Conservation (phyloP, 2,888 invertebrate species). For the Monoplex corrugatus region DNA sequence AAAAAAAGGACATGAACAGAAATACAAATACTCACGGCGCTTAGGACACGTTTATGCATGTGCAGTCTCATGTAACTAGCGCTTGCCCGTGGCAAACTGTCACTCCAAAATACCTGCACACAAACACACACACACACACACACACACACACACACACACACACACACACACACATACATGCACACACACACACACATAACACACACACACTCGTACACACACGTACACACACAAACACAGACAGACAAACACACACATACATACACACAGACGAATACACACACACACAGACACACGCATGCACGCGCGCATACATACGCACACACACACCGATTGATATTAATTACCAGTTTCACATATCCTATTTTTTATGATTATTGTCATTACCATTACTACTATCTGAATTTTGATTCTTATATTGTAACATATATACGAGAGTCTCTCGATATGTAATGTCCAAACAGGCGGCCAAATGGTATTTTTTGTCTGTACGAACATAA, state of each 20-base stretch:
- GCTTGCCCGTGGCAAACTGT: slow-evolving; percentile 64
- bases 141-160: slow-evolving; percentile 17
- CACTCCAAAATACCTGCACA: slow-evolving; percentile 71
- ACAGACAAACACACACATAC: background rate
- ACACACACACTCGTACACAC: background rate
- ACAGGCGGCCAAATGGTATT: too few species aligned
- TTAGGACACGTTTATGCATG: slow-evolving; percentile 68
- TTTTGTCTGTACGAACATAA: too few species aligned
- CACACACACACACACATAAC: background rate
- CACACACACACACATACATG: background rate
- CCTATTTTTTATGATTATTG: too few species aligned
- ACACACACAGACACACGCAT: background rate
- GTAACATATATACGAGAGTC: too few species aligned
- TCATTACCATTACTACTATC: too few species aligned
- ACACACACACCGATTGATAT: slow-evolving; percentile 10
- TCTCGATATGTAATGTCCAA: too few species aligned
- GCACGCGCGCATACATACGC: background rate
- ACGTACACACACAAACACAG: slow-evolving; percentile 4
- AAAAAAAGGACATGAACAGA: too few species aligned
- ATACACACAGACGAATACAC: background rate
- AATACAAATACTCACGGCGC: slow-evolving; percentile 66
- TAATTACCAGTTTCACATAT: too few species aligned
- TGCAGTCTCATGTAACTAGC: slow-evolving; percentile 62
- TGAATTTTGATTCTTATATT: too few species aligned
- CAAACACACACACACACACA: background rate